These are phyloP conservation scores for Clepsis dumicolana DNA, from an alignment of 2,888 invertebrate species.

Conservation along the genomic window DNA sequence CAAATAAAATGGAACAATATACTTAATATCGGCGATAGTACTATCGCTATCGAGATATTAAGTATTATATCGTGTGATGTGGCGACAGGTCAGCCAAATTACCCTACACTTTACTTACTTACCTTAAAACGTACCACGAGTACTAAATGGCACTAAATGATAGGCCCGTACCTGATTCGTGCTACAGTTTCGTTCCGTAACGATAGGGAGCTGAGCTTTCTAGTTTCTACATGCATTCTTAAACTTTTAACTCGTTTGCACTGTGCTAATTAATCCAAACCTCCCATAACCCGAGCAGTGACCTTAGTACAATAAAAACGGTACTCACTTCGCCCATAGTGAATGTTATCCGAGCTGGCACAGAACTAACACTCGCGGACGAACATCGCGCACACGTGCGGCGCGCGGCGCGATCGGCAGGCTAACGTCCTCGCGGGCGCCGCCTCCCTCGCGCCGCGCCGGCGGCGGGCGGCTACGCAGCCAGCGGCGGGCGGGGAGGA, in stretches of 20 bases:
- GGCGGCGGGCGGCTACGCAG: conserved; percentile 22
- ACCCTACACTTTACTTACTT: conserved; percentile 22
- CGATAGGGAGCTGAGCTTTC: conserved; percentile 62
- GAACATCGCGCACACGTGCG: conserved; percentile 42
- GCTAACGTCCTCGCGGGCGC: conserved; percentile 71
- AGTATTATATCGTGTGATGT: conserved; percentile 56
- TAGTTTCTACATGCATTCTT: conserved; percentile 66
- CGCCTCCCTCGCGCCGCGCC: conserved; percentile 48
- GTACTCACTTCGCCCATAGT: conserved; percentile 82
- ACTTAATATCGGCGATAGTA: conserved; percentile 74
- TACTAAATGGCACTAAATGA: background rate
- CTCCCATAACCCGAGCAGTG: conserved; percentile 52
- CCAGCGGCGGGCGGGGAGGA: conserved; percentile 25
- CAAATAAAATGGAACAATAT: conserved; percentile 65
- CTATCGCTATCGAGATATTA: conserved; percentile 63
- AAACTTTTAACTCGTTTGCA: background rate
- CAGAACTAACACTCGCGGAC: conserved; percentile 57
- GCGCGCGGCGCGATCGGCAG: conserved; percentile 68
- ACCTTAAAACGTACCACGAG: conserved; percentile 1
- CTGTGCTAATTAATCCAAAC: conserved; percentile 56
- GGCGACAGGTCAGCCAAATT: conserved; percentile 36
- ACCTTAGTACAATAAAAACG: conserved; percentile 44
- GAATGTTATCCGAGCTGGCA: conserved; percentile 60
- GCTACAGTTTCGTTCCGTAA: conserved; percentile 47
- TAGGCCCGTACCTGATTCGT: background rate